A percentile compares a stretch with the other conserved stretches of the same genome.
phyloP scores from a whole-genome alignment of 2,888 invertebrate species.

The Yponomeuta sedellus region DNA sequence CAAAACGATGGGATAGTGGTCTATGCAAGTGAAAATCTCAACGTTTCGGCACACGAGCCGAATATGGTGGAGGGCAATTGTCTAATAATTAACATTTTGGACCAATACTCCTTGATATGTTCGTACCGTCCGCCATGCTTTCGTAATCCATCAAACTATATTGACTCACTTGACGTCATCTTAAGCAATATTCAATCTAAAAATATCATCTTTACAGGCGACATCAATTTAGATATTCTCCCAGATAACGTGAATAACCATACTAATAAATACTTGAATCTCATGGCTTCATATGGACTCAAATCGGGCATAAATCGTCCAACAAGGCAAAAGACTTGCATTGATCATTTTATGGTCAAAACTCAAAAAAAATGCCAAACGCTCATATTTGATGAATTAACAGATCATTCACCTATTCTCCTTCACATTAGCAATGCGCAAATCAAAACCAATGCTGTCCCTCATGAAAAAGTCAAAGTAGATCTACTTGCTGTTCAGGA shows the following conservation, averaged over 20 bases:
- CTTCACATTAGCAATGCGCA: background rate
- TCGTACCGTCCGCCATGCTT: constrained; percentile 6
- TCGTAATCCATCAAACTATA: background rate
- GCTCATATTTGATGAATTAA: background rate
- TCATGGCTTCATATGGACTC: background rate
- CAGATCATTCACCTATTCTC: background rate
- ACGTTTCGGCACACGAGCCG: background rate
- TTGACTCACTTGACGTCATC: background rate
- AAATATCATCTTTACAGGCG: background rate
- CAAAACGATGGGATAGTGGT: background rate
- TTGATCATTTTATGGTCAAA: constrained; percentile 1
- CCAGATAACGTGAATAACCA: background rate
- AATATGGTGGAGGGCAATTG: background rate
- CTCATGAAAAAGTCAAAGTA: background rate
- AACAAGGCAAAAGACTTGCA: background rate
- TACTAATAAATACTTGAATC: background rate
- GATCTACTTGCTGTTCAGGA: background rate
- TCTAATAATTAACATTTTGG: background rate
- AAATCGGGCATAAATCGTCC: background rate
- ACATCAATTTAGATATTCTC: background rate
- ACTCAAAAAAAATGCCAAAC: background rate
- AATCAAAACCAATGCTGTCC: background rate
- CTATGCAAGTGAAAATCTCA: background rate
- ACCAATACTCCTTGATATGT: background rate
- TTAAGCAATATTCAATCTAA: background rate